A percentile compares a stretch with the other conserved stretches of the same genome.
Conservation (phyloP, 2,797 vertebrate genomes). For the Gymnoscopelus braueri region DNA sequence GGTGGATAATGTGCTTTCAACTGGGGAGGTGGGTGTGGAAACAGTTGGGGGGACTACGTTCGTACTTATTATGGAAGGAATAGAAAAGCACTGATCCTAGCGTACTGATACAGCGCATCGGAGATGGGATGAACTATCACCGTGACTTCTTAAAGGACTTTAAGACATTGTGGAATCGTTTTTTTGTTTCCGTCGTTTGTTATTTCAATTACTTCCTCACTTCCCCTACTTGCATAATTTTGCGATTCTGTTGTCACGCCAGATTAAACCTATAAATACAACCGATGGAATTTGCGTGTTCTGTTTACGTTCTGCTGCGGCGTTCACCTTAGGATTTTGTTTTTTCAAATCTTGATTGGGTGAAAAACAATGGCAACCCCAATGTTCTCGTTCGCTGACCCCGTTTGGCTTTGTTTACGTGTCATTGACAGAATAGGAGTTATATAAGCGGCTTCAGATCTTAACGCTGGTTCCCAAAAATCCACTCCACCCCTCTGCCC, state of each 20-base stretch:
- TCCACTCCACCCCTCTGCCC: constrained; percentile 46
- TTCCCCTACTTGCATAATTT: constrained; percentile 37
- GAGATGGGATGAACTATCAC: constrained; percentile 75
- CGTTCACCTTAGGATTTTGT: constrained; percentile 50
- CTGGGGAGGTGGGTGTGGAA: constrained; percentile 75
- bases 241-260: constrained; percentile 59
- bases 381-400: constrained; percentile 45
- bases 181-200: constrained; percentile 57
- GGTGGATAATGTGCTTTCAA: constrained; percentile 76
- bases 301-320: constrained; percentile 48
- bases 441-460: constrained; percentile 61
- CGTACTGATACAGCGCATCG: constrained; percentile 68
- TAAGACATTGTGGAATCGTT: constrained; percentile 63
- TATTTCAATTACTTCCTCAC: constrained; percentile 56
- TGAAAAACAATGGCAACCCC: constrained; percentile 65
- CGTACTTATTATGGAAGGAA: constrained; percentile 66
- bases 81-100: constrained; percentile 71
- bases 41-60: constrained; percentile 64
- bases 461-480: constrained; percentile 57
- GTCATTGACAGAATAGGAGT: constrained; percentile 42
- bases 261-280: constrained; percentile 81
- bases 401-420: constrained; percentile 34
- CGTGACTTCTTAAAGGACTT: constrained; percentile 58
- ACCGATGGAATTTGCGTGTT: constrained; percentile 64
- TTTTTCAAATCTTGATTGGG: constrained; percentile 55